Base-by-base conservation (phyloP, 2,113 vertebrate genomes). In the Dasyprocta punctata region DNA sequence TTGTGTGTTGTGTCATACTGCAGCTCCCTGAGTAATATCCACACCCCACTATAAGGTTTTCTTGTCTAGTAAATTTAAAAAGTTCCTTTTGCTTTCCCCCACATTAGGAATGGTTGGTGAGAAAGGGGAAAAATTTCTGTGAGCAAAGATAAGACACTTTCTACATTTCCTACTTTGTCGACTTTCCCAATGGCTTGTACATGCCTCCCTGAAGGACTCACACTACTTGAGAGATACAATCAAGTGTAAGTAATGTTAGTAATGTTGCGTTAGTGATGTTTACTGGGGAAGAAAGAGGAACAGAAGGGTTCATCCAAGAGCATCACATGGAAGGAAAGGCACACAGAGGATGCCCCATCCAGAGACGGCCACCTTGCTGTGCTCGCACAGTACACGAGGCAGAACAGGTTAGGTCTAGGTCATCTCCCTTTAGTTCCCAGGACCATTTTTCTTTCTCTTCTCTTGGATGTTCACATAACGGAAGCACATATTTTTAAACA, bases 381-480 rank as follows among this genome's bases (percentile, higher is more conserved):
- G n/a, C 28, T 38, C 49, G 52, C 14, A 26, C 0, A 12, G 28
- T 10, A 17, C 8, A 19, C 8, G 33, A 49, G 82, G 3, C 17
- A 56, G 54, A 20, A 12, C 52, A 58, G 52, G 38, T 20, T 19
- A 7, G 6, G 13, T 65, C 9, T 28, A 9, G 22, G 41, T n/a
- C 13, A 17, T 56, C n/a, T 89, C 20, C 19, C 22, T 61, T 89
- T 87, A 75, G 33, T 33, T 80, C 52, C 65, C 36, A 75, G 73
- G 52, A 10, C 14, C 0, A 3, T n/a, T 85, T 88, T 86, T 80
- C 38, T 83, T 58, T 81, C 26, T 83, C 41, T 90, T 58, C 20
- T 63, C 82, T 78, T 1, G 33, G 26, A 78, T 86, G 77, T 97
- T 91, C 86, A 89, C 28, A 83, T 33, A 77, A 86, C 94, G 83